Percentiles rank a stretch among this genome's conserved stretches.
These are phyloP conservation scores for Pyrgus malvae DNA, from an alignment of 2,888 invertebrate genomes.

Conservation along the genomic window DNA sequence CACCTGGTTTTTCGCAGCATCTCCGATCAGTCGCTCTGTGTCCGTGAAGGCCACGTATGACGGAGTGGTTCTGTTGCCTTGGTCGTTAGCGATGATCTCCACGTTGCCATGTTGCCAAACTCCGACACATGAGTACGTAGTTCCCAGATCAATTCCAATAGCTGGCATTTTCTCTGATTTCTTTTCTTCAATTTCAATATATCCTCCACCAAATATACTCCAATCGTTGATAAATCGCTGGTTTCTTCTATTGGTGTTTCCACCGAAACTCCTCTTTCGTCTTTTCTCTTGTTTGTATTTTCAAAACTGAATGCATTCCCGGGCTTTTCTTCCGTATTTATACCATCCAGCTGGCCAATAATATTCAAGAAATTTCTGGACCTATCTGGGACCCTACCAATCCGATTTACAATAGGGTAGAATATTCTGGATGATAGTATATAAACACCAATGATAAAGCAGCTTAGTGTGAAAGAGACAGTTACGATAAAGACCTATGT, in stretches of 20 bases:
- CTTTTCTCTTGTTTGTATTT: constrained; percentile 48
- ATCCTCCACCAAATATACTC: background rate
- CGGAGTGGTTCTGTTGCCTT: constrained; percentile 93
- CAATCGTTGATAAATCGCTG: constrained; percentile 14
- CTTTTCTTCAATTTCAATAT: constrained; percentile 24
- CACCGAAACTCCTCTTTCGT: constrained; percentile 42
- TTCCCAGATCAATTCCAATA: constrained; percentile 86
- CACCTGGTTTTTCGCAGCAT: constrained; percentile 93
- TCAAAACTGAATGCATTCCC: constrained; percentile 63
- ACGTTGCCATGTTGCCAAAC: constrained; percentile 92
- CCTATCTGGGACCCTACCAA: constrained; percentile 45
- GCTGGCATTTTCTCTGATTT: constrained; percentile 62
- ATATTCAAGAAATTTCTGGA: constrained; percentile 53
- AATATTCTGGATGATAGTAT: too few species aligned
- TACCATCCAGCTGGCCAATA: constrained; percentile 50
- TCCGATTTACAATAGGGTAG: too few species aligned
- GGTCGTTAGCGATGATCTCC: constrained; percentile 93
- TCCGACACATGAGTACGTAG: constrained; percentile 93
- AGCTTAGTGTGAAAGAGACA: too few species aligned
- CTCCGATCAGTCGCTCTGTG: constrained; percentile 91
- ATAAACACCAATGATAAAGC: too few species aligned
- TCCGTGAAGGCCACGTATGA: constrained; percentile 94
- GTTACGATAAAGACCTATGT: too few species aligned
- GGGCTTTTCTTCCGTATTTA: constrained; percentile 51
- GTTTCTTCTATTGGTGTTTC: constrained; percentile 43